Evolutionary conservation across 2,113 vertebrate species (phyloP), one percentile per base, ranked within the genome.

Genomic region (Alexandromys fortis): DNA sequence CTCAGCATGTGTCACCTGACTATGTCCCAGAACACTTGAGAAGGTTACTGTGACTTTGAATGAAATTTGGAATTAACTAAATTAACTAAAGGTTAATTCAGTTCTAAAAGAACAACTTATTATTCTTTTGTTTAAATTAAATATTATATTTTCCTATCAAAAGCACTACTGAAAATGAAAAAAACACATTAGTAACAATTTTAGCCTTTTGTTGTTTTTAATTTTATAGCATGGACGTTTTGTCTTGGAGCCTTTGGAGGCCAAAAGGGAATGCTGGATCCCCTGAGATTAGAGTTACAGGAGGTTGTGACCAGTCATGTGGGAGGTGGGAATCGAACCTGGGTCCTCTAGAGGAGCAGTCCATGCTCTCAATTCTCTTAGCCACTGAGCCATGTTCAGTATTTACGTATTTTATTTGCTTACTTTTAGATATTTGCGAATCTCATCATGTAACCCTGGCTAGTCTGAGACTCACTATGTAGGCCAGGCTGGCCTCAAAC

Each of bases 51-150:
- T 30, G 45, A 42, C 5, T 76, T 86, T 42, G 30, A 88, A 24
- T 94, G 91, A 78, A 89, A 22, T 88, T 85, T 90, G 58, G 83
- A 38, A 75, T 78, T 90, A 87, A 92, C 1, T 17, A 96, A 94
- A 93, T 49, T 49, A 49, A 49, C 47, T 49, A 9, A 49, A 49
- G 47, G 45, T 14, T 42, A 58, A 58, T 58, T 58, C 55, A 58
- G 17, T 58, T 58, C 55, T 58, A 58, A 58, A 58, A 58, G 5
- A 81, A 8, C 68, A 81, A 61, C 8, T 52, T 61, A 30, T 52
- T 61, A 30, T 83, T 28, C 38, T 85, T 58, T 85, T 63, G 24
- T 85, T 85, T 83, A 65, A 85, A 65, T 45, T 85, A 30, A 85
- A 85, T 45, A 26, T 28, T 42, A 75, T 42, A 75, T 42, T 75